Percentiles rank a stretch among this genome's conserved stretches.
Conservation (phyloP, 2,113 vertebrate genomes). For the Isurus oxyrinchus region DNA sequence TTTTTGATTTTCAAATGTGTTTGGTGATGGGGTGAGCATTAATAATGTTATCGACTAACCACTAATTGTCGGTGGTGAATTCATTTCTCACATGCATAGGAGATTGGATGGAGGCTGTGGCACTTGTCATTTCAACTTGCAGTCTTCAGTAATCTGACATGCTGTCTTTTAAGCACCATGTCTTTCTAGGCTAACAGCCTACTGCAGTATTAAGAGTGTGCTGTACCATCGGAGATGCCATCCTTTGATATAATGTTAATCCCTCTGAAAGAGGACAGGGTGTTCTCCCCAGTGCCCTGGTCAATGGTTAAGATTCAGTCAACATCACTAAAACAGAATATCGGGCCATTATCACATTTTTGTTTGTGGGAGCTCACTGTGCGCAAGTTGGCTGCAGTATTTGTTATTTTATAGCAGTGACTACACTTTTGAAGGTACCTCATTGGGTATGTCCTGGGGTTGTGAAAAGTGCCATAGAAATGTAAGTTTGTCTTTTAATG, state of each 20-base stretch:
- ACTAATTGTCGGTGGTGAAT: neutral
- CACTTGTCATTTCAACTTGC: neutral
- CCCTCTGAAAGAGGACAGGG: neutral
- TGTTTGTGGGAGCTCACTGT: too few relatives aligned
- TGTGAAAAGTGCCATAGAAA: too few relatives aligned
- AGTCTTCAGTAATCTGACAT: neutral
- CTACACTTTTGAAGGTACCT: neutral
- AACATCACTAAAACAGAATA: neutral
- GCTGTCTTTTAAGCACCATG: neutral
- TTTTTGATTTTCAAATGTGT: conserved; percentile 13
- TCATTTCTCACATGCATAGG: neutral
- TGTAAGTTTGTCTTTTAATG: too few relatives aligned
- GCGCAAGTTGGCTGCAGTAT: neutral
- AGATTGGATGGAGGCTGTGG: too few relatives aligned
- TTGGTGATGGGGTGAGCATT: neutral
- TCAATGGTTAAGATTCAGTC: neutral
- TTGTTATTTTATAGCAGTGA: neutral
- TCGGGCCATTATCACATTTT: too few relatives aligned
- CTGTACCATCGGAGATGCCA: neutral
- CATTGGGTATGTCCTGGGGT: too few relatives aligned
- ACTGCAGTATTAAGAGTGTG: neutral
- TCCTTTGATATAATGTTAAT: neutral
- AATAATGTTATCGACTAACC: neutral
- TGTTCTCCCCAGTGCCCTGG: neutral
- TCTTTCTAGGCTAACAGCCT: too few relatives aligned